Base-by-base conservation (phyloP, 2,888 invertebrate species). In the Andrena bicolor region DNA sequence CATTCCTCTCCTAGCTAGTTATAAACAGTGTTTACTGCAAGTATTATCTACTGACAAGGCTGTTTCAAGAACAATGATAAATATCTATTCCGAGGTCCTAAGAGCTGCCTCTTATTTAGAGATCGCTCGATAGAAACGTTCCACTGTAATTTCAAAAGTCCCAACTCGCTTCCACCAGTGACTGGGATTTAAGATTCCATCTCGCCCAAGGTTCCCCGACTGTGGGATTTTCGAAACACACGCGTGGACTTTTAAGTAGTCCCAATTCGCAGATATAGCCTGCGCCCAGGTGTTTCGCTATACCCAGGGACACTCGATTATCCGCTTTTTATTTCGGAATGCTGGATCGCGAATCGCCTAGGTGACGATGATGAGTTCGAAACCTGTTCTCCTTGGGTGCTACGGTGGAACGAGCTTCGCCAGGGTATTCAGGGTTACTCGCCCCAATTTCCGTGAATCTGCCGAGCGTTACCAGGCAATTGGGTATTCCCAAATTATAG, bases 401-500 rank as follows among this genome's bases (percentile, higher is more conserved):
- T 53, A 73, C 49, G 53, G 30, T 53, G 76, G 66, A 30, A 26
- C 64, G 70, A 68, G 49, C 48, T 77, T 63, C 71, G 64, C 4
- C 63, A 30, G 61, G 32, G 61, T 76, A 70, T 77, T 76, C 75
- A 63, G 76, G 80, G 80, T 83, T 83, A 78, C 82, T 63, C 75
- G 86, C 73, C 78, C 83, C 84, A 86, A 86, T 89, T 90, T 88
- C 82, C 84, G 80, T 74, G 71, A 85, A 82, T 80, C 83, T 83
- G 72, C 71, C 65, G 70, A 84, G 88, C 87, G 84, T 87, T 84
- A 66, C 84, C 82, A 78, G 84, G 83, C 86, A 82, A 88, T 87
- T 84, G 84, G 82, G 83, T 79, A 86, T 85, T 88, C 73, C 85
- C 81, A 86, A 90, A 90, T 88, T 89, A 85, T 80, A 85, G 75